Base-by-base conservation (phyloP, 2,888 invertebrate species). In the Scaptomyza parva region DNA sequence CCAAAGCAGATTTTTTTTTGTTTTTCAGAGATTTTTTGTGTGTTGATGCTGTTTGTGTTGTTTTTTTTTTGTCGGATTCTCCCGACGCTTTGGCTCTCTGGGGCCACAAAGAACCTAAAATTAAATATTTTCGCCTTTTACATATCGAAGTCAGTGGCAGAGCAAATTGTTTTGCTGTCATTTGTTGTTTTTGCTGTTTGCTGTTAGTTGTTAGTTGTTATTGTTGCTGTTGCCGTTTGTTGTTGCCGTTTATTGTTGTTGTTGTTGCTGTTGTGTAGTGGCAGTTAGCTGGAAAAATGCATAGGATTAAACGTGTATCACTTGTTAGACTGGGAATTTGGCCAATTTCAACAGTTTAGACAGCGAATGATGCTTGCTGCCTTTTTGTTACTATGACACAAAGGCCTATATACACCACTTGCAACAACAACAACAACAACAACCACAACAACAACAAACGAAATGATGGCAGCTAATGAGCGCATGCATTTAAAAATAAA, bases 111-210 rank as follows among this genome's bases (percentile, higher is more conserved):
- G 85, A 85, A 86, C 78, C 85, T 87, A 87, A 85, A 85, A 85
- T 85, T 85, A 85, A 85, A 85, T 87, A 87, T 85, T 85, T 85
- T 85, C 82, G 87, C 85, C 82, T 79, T 86, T 85, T 82, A 86
- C 86, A 85, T 76, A 86, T 86, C 78, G 69, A 62, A 82, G 80
- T 47, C 78, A 74, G 66, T 83, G 76, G 75, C 72, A 76, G 70
- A 83, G 78, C 76, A 76, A 70, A 76, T 77, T 67, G 77, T 69
- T 81, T 70, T 44, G 68, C 50, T 67, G 50, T 20, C 45, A 48
- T 48, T 55, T 43, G 18, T 41, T 51, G 43, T 39, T 50, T 17
- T 51, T 61, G 61, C 50, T 65, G 41, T 73, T 60, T 11, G 45
- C 24, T 75, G 39, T 54, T 65, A 54, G 26, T 59, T 54, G 6